Evolutionary conservation across 2,888 invertebrate genomes (phyloP).

Genomic region (Cantharis flavilabris): DNA sequence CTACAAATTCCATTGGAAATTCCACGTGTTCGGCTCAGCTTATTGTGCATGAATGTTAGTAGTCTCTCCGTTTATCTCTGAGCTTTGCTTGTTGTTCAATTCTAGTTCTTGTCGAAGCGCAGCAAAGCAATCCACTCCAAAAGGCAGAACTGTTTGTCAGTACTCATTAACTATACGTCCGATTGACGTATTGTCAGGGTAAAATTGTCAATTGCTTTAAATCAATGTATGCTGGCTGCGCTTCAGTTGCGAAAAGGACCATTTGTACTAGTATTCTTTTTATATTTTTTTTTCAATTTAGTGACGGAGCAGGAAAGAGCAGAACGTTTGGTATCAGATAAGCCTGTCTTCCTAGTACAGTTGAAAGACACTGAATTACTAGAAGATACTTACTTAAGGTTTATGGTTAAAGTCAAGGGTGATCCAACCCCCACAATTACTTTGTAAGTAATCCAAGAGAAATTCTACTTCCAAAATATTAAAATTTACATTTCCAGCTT

Average conservation of each 20-base stretch:
- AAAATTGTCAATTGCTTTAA: too few relatives aligned
- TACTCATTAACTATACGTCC: too few relatives aligned
- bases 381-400: constrained; percentile 83
- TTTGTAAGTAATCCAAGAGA: constrained; percentile 72
- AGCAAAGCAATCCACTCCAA: too few relatives aligned
- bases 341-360: constrained; percentile 83
- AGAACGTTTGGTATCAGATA: constrained; percentile 70
- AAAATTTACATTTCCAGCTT: constrained; percentile 62
- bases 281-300: constrained; percentile 45
- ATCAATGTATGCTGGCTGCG: too few relatives aligned
- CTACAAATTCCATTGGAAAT: constrained; percentile 79
- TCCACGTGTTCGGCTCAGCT: constrained; percentile 86
- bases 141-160: too few relatives aligned
- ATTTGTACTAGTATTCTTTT: background rate
- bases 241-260: too few relatives aligned
- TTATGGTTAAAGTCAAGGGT: constrained; percentile 86
- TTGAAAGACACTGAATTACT: constrained; percentile 87
- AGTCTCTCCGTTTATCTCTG: constrained; percentile 16
- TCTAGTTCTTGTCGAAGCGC: background rate
- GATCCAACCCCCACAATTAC: constrained; percentile 87
- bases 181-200: too few relatives aligned
- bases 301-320: constrained; percentile 74
- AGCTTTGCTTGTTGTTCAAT: background rate
- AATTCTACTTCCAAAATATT: background rate
- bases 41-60: constrained; percentile 82